A percentile compares a stretch with the other conserved stretches of the same genome.
These are phyloP conservation scores for Nephila pilipes DNA, from an alignment of 1,140 invertebrate genomes.

Conservation along the genomic window DNA sequence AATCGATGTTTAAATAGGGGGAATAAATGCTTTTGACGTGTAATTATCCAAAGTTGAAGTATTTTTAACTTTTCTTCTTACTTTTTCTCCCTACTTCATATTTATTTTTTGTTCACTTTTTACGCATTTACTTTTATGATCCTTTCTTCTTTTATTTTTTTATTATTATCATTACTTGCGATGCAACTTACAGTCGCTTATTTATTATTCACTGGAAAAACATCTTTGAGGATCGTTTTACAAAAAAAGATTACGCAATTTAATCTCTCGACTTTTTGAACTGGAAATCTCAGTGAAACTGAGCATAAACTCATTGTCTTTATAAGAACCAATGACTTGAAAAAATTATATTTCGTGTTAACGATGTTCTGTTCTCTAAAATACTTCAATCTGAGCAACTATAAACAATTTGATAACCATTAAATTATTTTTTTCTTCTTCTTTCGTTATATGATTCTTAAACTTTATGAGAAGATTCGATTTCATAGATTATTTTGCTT, in stretches of 20 bases:
- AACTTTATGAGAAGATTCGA: not conserved
- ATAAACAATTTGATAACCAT: not conserved
- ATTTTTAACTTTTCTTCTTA: constrained; percentile 58
- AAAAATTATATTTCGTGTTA: constrained; percentile 35
- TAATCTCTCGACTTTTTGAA: constrained; percentile 61
- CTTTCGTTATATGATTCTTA: not conserved
- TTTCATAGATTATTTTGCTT: not conserved
- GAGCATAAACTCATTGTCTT: constrained; percentile 43
- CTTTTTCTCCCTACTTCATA: not conserved
- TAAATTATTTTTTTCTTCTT: not conserved
- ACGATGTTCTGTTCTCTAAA: constrained; percentile 4
- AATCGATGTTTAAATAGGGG: constrained; percentile 64
- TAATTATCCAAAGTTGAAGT: constrained; percentile 68
- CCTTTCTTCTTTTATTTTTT: not conserved
- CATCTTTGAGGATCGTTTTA: constrained; percentile 49
- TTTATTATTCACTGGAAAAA: not conserved
- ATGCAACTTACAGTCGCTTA: not conserved
- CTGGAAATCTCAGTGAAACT: constrained; percentile 41
- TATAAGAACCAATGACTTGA: not conserved
- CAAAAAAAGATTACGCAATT: constrained; percentile 54
- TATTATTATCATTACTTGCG: too few species aligned
- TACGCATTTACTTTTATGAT: not conserved
- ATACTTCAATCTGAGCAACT: not conserved
- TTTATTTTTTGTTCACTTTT: not conserved
- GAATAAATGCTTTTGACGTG: constrained; percentile 72